phyloP scores from a whole-genome alignment of 37 sponge, comb jelly and placozoan genomes.

The Crambe crambe region DNA sequence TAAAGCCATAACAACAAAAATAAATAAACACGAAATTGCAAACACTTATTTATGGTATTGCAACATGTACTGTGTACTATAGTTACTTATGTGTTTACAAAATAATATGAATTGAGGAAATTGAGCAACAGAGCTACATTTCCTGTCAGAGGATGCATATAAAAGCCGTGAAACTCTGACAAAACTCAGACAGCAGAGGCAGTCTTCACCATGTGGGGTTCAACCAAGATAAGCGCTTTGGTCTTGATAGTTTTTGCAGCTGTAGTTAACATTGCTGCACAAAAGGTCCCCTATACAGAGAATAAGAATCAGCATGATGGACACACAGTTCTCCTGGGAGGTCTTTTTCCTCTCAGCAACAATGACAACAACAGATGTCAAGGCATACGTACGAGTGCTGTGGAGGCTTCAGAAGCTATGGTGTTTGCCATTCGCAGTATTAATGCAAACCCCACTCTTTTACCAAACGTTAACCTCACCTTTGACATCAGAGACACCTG shows the following conservation, averaged over 20 bases:
- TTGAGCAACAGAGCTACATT: too few species aligned
- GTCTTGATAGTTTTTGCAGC: background rate
- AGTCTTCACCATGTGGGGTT: background rate
- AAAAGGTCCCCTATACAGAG: background rate
- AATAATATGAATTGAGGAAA: too few species aligned
- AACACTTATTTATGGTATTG: too few species aligned
- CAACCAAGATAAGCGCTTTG: background rate
- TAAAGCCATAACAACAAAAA: too few species aligned
- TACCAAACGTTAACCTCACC: constrained; percentile 52
- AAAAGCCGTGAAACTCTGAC: too few species aligned
- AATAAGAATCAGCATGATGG: background rate
- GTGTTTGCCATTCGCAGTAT: constrained; percentile 53
- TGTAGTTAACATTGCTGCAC: background rate
- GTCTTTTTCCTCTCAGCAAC: constrained; percentile 76
- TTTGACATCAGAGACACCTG: constrained; percentile 82
- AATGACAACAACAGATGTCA: constrained; percentile 21
- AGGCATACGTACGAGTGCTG: constrained; percentile 3
- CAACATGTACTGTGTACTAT: too few species aligned
- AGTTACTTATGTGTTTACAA: too few species aligned
- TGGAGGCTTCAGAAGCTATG: constrained; percentile 77
- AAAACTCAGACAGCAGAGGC: too few species aligned
- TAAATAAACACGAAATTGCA: too few species aligned
- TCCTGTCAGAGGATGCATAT: too few species aligned
- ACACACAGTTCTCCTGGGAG: constrained; percentile 55
- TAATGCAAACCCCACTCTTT: constrained; percentile 44